phyloP scores from a whole-genome alignment of 1,140 invertebrate genomes.

The Thaumatotibia leucotreta region DNA sequence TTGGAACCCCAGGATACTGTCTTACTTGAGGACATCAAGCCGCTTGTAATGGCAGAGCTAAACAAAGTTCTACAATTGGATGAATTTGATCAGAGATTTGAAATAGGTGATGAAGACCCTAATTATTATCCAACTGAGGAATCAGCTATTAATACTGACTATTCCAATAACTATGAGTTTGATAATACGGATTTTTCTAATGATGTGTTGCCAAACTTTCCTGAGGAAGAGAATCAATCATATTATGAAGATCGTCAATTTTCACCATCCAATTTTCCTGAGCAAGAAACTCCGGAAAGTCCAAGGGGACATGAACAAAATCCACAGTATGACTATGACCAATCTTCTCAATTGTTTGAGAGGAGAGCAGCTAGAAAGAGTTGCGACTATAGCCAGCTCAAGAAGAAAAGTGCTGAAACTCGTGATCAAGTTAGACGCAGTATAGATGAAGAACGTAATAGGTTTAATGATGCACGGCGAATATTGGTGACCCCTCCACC shows the following conservation, averaged over 20 bases:
- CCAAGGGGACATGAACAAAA: not conserved
- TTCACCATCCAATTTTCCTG: not conserved
- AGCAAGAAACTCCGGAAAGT: not conserved
- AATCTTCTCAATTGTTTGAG: constrained; percentile 32
- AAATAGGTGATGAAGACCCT: constrained; percentile 26
- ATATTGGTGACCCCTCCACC: constrained; percentile 21
- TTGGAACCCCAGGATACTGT: constrained; percentile 68
- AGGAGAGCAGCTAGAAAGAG: constrained; percentile 35
- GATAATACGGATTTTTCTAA: constrained; percentile 32
- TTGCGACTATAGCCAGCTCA: constrained; percentile 25
- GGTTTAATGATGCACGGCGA: constrained; percentile 23
- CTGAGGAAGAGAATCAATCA: constrained; percentile 12
- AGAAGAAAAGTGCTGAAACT: constrained; percentile 23
- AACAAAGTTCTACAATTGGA: constrained; percentile 57
- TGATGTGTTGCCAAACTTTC: constrained; percentile 1
- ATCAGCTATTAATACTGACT: constrained; percentile 21
- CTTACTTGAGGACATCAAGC: constrained; percentile 65
- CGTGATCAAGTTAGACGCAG: constrained; percentile 24
- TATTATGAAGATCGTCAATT: constrained; percentile 20
- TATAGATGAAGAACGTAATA: constrained; percentile 21
- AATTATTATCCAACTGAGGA: constrained; percentile 24
- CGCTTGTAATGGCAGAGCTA: constrained; percentile 65
- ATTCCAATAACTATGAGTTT: constrained; percentile 23
- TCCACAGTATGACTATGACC: not conserved
- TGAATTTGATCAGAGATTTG: constrained; percentile 43